Percentiles rank a stretch among this genome's conserved stretches.
phyloP scores from a whole-genome alignment of 2,113 vertebrate genomes.

The Poecile atricapillus region DNA sequence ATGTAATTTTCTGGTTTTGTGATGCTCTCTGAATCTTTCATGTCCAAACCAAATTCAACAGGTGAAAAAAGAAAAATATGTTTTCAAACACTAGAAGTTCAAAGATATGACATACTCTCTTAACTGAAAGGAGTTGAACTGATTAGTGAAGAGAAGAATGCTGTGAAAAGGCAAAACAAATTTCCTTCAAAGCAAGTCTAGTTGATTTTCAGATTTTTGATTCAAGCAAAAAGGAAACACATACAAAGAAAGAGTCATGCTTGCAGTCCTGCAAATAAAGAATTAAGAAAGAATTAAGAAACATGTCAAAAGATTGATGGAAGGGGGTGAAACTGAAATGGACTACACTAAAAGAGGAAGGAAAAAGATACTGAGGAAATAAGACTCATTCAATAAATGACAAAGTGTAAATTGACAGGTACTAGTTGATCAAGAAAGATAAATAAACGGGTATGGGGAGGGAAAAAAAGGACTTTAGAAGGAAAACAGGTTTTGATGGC shows the following conservation, averaged over 20 bases:
- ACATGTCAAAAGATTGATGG: not conserved
- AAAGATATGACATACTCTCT: not conserved
- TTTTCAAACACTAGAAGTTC: not conserved
- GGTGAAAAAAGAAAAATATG: not conserved
- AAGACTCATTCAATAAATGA: not conserved
- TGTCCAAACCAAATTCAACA: not conserved
- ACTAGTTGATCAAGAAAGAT: not conserved
- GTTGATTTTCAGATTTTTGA: not conserved
- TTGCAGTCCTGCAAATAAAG: not conserved
- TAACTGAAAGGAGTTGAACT: not conserved
- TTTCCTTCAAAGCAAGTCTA: not conserved
- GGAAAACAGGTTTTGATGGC: not conserved
- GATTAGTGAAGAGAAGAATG: not conserved
- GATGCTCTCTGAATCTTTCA: not conserved
- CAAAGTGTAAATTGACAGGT: not conserved
- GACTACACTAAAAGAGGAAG: not conserved
- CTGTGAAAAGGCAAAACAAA: not conserved
- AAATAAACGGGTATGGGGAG: not conserved
- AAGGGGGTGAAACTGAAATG: not conserved
- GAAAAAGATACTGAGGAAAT: not conserved
- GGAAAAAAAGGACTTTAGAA: not conserved
- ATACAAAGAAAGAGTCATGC: not conserved
- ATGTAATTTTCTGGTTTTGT: not conserved
- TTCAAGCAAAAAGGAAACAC: not conserved
- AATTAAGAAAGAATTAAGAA: not conserved